Conservation (phyloP, 2,888 invertebrate genomes). For the Cataglyphis livida region DNA sequence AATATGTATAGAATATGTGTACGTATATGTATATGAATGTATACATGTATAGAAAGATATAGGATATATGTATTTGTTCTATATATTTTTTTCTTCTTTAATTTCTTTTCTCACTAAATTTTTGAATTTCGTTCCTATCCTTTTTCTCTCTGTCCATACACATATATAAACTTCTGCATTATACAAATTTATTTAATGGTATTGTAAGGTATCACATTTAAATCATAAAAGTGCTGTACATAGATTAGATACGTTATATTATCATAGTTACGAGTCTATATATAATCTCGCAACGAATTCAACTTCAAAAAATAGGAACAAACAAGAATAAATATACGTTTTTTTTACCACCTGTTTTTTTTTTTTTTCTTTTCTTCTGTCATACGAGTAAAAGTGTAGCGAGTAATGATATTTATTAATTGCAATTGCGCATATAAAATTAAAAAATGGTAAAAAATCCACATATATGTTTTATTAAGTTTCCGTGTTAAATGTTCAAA, state of each 20-base stretch:
- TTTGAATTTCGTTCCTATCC: not conserved
- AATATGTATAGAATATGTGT: not conserved
- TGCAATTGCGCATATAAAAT: slow-evolving; percentile 84
- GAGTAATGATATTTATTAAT: slow-evolving; percentile 81
- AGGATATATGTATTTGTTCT: not conserved
- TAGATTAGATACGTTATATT: slow-evolving; percentile 74
- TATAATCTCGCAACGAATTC: slow-evolving; percentile 76
- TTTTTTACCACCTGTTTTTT: not conserved
- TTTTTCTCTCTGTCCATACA: slow-evolving; percentile 9
- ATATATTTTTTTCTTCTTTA: not conserved
- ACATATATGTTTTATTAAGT: slow-evolving; percentile 67
- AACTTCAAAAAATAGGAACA: slow-evolving; percentile 84
- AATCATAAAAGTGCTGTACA: slow-evolving; percentile 84
- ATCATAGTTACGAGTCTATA: slow-evolving; percentile 68
- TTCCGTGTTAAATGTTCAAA: slow-evolving; percentile 71
- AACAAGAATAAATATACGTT: slow-evolving; percentile 83
- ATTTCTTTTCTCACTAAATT: slow-evolving; percentile 1
- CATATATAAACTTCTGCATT: slow-evolving; percentile 62
- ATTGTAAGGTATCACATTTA: slow-evolving; percentile 84
- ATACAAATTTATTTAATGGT: slow-evolving; percentile 81
- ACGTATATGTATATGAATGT: too few species aligned
- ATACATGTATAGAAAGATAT: not conserved
- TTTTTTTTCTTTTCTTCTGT: slow-evolving; percentile 61
- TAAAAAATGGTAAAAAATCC: slow-evolving; percentile 84
- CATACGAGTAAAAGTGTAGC: slow-evolving; percentile 60